Percentiles rank a stretch among this genome's conserved stretches.
Evolutionary conservation across 2,113 vertebrate species (phyloP).

Genomic region (Pollachius pollachius): DNA sequence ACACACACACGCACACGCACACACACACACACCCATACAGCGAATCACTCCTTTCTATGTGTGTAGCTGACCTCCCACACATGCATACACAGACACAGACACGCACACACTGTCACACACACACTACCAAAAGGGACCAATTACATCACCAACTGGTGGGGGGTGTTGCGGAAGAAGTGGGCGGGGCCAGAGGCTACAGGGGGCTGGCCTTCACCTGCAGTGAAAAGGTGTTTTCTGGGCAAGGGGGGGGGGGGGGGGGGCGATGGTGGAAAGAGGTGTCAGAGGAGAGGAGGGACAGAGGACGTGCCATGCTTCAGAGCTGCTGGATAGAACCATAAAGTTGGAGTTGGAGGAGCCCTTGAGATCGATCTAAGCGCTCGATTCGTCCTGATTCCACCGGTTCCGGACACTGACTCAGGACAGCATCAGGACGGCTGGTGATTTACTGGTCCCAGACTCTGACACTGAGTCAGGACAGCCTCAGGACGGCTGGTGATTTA

Average conservation of each 20-base stretch:
- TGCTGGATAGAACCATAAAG: conserved; percentile 1
- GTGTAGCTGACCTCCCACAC: neutral
- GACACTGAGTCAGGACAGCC: no score
- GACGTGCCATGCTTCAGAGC: neutral
- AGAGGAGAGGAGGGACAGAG: neutral
- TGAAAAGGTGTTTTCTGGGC: conserved; percentile 32
- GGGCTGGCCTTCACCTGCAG: conserved; percentile 52
- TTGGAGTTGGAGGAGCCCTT: neutral
- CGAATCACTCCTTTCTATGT: neutral
- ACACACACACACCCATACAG: no score
- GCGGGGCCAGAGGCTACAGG: conserved; percentile 52
- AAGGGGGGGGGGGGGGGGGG: conserved; percentile 15
- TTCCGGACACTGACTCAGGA: no score
- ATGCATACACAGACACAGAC: neutral
- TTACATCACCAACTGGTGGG: no score
- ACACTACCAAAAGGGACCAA: neutral
- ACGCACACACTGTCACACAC: neutral
- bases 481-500: no score
- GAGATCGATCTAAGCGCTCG: no score
- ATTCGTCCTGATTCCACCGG: no score
- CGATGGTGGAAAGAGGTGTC: conserved; percentile 3
- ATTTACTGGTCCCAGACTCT: no score
- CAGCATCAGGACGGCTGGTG: no score
- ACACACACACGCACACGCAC: no score
- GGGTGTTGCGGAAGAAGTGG: conserved; percentile 29